Evolutionary conservation across 2,888 invertebrate genomes (phyloP).

Genomic region (Eristalis tenax): DNA sequence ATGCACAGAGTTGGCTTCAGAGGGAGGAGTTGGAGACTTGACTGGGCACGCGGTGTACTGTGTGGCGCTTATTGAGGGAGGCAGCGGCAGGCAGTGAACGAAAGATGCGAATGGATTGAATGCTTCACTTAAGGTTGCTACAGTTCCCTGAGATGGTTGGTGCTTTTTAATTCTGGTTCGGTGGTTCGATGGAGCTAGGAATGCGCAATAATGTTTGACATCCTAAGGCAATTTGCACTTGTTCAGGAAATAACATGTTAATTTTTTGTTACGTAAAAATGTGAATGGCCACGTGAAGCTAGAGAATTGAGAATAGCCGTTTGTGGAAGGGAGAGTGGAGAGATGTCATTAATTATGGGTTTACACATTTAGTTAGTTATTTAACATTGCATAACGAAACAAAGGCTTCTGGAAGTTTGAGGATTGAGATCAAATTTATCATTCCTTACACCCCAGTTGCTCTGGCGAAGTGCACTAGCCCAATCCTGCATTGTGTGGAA

Average conservation of each 20-base stretch:
- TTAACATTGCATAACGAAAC: too few species aligned
- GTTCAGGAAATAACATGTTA: conserved; percentile 54
- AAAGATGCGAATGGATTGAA: neutral
- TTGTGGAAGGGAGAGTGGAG: neutral
- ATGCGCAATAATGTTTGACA: conserved; percentile 40
- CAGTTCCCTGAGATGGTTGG: conserved; percentile 41
- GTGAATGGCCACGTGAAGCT: neutral
- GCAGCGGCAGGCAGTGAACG: neutral
- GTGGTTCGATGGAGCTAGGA: conserved; percentile 7
- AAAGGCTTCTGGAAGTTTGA: too few species aligned
- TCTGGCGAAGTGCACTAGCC: too few species aligned
- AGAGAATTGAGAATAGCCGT: neutral
- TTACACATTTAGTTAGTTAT: too few species aligned
- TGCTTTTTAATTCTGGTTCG: conserved; percentile 29
- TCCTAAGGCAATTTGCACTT: conserved; percentile 56
- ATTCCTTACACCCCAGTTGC: too few species aligned
- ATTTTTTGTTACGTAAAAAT: conserved; percentile 45
- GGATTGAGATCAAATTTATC: too few species aligned
- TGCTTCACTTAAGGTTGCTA: conserved; percentile 45
- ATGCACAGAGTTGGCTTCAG: conserved; percentile 6
- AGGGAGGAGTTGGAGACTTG: conserved; percentile 41
- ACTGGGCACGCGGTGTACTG: conserved; percentile 36
- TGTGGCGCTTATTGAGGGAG: neutral
- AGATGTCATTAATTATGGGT: too few species aligned
- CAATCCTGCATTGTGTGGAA: too few species aligned